Conservation (phyloP, 2,888 invertebrate species). For the Tryphoninae sp. region DNA sequence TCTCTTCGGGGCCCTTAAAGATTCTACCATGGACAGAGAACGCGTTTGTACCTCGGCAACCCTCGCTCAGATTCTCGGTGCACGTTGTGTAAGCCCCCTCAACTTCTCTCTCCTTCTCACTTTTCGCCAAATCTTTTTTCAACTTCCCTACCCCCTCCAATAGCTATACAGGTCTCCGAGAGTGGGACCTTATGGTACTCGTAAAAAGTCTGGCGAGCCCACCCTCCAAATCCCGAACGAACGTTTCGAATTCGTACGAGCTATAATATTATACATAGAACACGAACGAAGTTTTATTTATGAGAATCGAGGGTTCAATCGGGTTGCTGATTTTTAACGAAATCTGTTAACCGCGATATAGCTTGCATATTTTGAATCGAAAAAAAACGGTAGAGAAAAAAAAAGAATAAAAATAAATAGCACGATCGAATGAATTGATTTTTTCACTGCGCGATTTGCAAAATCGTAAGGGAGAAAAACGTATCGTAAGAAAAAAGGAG, state of each 20-base stretch:
- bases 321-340: background rate
- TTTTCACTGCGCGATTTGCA: background rate
- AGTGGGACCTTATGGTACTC: slow-evolving; percentile 57
- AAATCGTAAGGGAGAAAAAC: background rate
- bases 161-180: slow-evolving; percentile 14
- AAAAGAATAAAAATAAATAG: background rate
- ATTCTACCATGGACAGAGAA: background rate
- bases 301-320: background rate
- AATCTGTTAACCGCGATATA: background rate
- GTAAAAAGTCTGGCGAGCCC: slow-evolving; percentile 56
- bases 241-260: slow-evolving; percentile 35
- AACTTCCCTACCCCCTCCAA: slow-evolving; percentile 29
- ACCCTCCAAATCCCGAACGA: slow-evolving; percentile 31
- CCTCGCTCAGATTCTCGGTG: slow-evolving; percentile 52
- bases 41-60: slow-evolving; percentile 46
- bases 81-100: slow-evolving; percentile 26
- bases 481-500: background rate
- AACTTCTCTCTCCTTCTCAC: background rate
- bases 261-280: slow-evolving; percentile 5
- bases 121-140: slow-evolving; percentile 49
- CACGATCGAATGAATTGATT: background rate
- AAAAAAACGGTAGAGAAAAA: background rate
- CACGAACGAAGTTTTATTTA: slow-evolving; percentile 6
- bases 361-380: background rate
- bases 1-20: background rate